Percentiles rank a stretch among this genome's conserved stretches.
Evolutionary conservation across 92 coral and sea anemone species (phyloP).

Genomic region (Metridium senile): DNA sequence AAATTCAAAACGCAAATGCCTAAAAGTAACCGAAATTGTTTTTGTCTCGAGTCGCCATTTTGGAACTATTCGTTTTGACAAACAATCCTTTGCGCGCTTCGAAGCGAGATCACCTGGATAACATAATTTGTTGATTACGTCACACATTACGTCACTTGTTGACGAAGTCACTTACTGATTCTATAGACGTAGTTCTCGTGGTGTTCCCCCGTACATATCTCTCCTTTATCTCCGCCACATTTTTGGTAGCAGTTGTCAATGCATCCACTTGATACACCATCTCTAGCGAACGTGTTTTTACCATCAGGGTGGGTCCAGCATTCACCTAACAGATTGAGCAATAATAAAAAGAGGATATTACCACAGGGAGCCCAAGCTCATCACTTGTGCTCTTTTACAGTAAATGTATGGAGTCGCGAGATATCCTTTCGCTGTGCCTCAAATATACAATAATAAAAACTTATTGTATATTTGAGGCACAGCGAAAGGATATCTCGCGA

Average conservation of each 20-base stretch:
- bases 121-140: not conserved
- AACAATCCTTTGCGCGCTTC: not conserved
- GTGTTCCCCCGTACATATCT: constrained; percentile 48
- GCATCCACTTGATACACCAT: constrained; percentile 34
- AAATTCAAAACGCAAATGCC: too few species aligned
- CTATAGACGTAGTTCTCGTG: constrained; percentile 55
- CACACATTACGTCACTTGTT: not conserved
- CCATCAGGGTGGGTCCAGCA: constrained; percentile 64
- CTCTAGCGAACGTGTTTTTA: constrained; percentile 21
- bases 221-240: constrained; percentile 35
- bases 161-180: constrained; percentile 31
- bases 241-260: constrained; percentile 44
- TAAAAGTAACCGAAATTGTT: too few species aligned
- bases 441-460: too few species aligned
- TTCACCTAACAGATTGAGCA: constrained; percentile 52
- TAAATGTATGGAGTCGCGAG: too few species aligned
- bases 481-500: too few species aligned
- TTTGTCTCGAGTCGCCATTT: too few species aligned
- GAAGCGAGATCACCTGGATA: too few species aligned
- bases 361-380: not conserved
- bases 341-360: not conserved
- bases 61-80: too few species aligned
- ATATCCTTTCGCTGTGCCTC: too few species aligned
- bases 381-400: too few species aligned
- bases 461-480: too few species aligned